Conservation (phyloP, 1,140 invertebrate species). For the Zaprionus ornatus region DNA sequence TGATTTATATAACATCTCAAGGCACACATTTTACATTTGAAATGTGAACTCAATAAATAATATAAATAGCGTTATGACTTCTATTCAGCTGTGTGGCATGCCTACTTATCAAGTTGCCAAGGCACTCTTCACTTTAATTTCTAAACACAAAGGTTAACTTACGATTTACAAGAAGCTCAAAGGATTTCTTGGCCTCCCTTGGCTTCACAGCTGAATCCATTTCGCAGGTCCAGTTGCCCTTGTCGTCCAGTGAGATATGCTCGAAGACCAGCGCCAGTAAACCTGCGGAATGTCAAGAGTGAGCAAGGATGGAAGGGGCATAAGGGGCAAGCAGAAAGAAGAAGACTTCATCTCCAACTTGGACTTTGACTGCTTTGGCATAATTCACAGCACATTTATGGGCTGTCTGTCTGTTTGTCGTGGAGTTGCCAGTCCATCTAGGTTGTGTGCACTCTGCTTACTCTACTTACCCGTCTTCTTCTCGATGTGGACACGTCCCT, state of each 20-base stretch:
- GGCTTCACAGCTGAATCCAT: constrained; percentile 50
- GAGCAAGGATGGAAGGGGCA: background rate
- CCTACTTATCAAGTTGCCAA: background rate
- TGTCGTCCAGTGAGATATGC: constrained; percentile 78
- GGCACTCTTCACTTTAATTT: background rate
- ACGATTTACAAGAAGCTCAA: constrained; percentile 84
- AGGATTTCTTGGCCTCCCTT: constrained; percentile 67
- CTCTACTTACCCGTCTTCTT: constrained; percentile 74
- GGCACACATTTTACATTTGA: no score
- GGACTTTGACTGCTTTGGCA: constrained; percentile 11
- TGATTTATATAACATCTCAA: no score
- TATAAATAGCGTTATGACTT: background rate
- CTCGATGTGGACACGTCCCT: constrained; percentile 80
- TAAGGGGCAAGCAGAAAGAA: background rate
- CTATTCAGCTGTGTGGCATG: background rate
- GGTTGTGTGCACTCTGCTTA: background rate
- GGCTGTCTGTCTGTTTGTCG: background rate
- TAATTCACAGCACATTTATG: constrained; percentile 24
- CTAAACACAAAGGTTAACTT: constrained; percentile 54
- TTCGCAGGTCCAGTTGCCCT: constrained; percentile 83
- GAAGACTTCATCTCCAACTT: background rate
- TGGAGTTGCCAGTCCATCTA: background rate
- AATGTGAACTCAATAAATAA: background rate
- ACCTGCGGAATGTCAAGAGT: constrained; percentile 39
- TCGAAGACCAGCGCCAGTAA: constrained; percentile 82